Evolutionary conservation across 2,797 vertebrate genomes (phyloP), one percentile per base, ranked within the genome.

Genomic region (Sebastes nivosus): DNA sequence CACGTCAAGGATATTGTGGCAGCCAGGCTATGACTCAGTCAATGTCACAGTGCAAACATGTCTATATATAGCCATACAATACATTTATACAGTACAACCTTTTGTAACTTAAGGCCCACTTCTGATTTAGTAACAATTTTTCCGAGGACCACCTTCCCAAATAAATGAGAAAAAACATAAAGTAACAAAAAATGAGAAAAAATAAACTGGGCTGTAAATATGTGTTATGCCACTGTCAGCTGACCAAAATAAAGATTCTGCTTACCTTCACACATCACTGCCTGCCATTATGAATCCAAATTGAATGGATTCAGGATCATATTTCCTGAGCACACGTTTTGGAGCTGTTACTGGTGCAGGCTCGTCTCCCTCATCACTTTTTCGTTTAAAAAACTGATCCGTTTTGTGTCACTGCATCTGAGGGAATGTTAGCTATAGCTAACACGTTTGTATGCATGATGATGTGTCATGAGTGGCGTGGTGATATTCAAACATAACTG

Each of bases 1-100:
- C 34, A 58, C 38, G 63, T 80, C 75, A 77, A 79, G 59, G 59
- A 76, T 57, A 79, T 70, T 70, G 76, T 81, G 82, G 29, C 69
- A 46, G 42, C 42, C 42, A 73, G 57, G 69, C 25, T 68, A 20
- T 86, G 76, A 82, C 46, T 89, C 85, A 76, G 68, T 20, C 25
- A 34, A 54, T 83, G 75, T 68, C 57, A 20, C 34, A 50, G 64
- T 50, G 29, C 42, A 75, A 71, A 76, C 64, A 70, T 25, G 38
- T 78, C 54, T 67, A 71, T 73, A 80, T 75, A 71, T 81, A 77
- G 54, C 60, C 55, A 12, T 20, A 42, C 29, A 25, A 25, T 67
- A 13, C 8, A 60, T 64, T 70, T 83, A 54, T n/a, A 50, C 46
- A 67, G 79, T n/a, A 55, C 27, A 29, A 60, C 27, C 25, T 29